Conservation (phyloP, 2,888 invertebrate species). For the Actias luna region DNA sequence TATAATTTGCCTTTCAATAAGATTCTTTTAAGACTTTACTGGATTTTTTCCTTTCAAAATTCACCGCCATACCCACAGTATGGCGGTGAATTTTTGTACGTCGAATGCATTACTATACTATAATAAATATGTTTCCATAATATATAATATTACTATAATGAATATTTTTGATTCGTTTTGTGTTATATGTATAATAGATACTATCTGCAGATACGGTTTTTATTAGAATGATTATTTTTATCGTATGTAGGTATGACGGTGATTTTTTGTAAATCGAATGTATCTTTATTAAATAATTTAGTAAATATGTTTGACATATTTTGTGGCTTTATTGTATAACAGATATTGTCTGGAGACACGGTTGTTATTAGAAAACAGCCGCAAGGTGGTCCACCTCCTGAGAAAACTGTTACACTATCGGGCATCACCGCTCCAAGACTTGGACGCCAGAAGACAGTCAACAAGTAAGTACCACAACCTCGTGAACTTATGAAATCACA, state of each 20-base stretch:
- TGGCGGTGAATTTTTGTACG: too few relatives aligned
- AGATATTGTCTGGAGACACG: constrained; percentile 98
- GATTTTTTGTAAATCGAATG: neutral
- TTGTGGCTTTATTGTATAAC: constrained; percentile 11
- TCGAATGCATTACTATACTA: too few relatives aligned
- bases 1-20: constrained; percentile 5
- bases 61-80: too few relatives aligned
- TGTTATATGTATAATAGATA: too few relatives aligned
- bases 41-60: too few relatives aligned
- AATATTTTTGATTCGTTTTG: too few relatives aligned
- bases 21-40: neutral
- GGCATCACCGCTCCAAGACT: constrained; percentile 96
- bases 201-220: neutral
- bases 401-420: constrained; percentile 94
- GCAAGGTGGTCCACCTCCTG: constrained; percentile 94
- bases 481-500: neutral
- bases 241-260: neutral
- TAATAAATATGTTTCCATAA: too few relatives aligned
- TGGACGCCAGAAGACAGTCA: constrained; percentile 67
- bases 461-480: constrained; percentile 58
- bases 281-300: neutral
- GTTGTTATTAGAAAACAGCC: constrained; percentile 93
- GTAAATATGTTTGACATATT: neutral
- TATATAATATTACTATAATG: too few relatives aligned
- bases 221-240: neutral